Evolutionary conservation across 2,113 vertebrate species (phyloP), one percentile per base, ranked within the genome.

Genomic region (Pelobates fuscus): DNA sequence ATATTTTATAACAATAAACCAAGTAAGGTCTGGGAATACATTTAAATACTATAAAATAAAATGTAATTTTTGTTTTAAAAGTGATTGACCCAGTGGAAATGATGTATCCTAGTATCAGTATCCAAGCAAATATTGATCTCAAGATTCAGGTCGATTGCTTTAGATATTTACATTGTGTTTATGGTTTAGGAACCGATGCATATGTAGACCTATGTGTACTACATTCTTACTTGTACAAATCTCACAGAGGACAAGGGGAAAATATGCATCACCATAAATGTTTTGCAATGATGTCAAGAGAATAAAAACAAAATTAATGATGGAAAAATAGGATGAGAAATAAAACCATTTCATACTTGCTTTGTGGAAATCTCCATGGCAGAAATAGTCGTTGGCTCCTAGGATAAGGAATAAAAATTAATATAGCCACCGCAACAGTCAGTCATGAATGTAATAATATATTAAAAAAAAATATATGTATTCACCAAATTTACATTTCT

Each of bases 291-390:
- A 37, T 78, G 78, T 78, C 77, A 83, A 64, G 70, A 67, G 76
- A 83, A 75, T 66, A 72, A 74, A 80, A 73, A 71, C 23, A 79
- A 83, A 82, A 81, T 78, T 78, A 78, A n/a, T 62, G 71, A 84
- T n/a, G n/a, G n/a, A n/a, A n/a, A n/a, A n/a, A 58, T 8, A 29
- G 41, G 46, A 24, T 49, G 79, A 66, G 55, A 80, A 59, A 82
- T 81, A 80, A 79, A 65, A 27, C 44, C 79, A 82, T 66, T 79
- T 43, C 75, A 72, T 79, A 99, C 97, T 95, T 99, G 97, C 81
- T 99, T 99, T 12, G 96, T 96, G 54, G 97, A 99, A 80, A 99
- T 94, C 77, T 97, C 95, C 95, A 99, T 97, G 2, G 94, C 93
- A 77, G 89, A 95, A 81, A 99, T 95, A 81, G 87, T 80, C 59